Evolutionary conservation across 2,797 vertebrate genomes (phyloP).

Genomic region (Chelonia mydas): DNA sequence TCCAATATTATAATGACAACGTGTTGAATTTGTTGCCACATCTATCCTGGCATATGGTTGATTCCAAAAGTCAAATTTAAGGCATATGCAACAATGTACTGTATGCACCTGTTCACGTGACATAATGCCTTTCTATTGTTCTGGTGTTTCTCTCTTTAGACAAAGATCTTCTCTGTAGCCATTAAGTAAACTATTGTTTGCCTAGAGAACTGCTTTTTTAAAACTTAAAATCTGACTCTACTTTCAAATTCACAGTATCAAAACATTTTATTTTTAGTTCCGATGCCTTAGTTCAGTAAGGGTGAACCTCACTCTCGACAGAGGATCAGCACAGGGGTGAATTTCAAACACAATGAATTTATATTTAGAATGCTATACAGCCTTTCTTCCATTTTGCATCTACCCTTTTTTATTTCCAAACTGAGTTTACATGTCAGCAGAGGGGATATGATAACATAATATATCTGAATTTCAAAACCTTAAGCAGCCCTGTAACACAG

Average conservation of each 20-base stretch:
- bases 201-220: fast-evolving
- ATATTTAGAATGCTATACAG: not conserved
- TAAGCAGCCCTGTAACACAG: not conserved
- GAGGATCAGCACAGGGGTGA: not conserved
- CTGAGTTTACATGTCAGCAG: not conserved
- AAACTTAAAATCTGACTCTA: not conserved
- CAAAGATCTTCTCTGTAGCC: not conserved
- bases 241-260: fast-evolving
- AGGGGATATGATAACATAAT: not conserved
- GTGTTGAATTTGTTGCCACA: not conserved
- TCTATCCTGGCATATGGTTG: not conserved
- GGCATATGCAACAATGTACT: not conserved
- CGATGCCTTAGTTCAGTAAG: fast-evolving
- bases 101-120: not conserved
- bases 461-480: not conserved
- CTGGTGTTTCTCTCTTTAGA: fast-evolving
- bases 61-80: not conserved
- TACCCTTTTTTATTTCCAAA: not conserved
- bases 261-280: not conserved
- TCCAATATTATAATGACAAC: not conserved
- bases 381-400: not conserved
- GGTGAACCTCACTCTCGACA: not conserved
- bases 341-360: fast-evolving
- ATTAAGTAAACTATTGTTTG: not conserved
- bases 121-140: not conserved